Evolutionary conservation across 2,113 vertebrate genomes (phyloP).

Genomic region (Oplegnathus fasciatus): DNA sequence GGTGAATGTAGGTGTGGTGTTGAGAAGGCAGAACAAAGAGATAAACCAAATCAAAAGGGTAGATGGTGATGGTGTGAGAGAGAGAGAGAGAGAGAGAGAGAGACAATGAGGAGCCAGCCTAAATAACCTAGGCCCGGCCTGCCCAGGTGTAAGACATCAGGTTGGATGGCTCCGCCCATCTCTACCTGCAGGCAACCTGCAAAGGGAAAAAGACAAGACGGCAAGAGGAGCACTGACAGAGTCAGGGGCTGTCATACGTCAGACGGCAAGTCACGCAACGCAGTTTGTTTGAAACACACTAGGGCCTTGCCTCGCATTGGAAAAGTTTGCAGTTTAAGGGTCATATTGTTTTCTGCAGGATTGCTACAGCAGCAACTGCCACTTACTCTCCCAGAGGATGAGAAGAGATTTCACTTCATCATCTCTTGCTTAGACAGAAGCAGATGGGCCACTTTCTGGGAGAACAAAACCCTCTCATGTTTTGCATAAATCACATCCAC

Average conservation of each 20-base stretch:
- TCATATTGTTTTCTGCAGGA: neutral
- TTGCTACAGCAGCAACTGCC: neutral
- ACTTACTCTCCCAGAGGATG: neutral
- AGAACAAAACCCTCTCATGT: constrained; percentile 26
- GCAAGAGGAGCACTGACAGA: too few relatives aligned
- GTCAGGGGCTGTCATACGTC: neutral
- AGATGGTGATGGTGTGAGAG: too few relatives aligned
- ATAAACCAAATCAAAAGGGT: too few relatives aligned
- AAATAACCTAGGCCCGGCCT: too few relatives aligned
- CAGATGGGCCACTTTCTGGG: constrained; percentile 13
- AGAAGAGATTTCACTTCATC: constrained; percentile 27
- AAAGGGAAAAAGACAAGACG: too few relatives aligned
- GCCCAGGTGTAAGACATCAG: too few relatives aligned
- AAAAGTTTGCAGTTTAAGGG: neutral
- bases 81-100: too few relatives aligned
- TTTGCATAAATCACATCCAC: constrained; percentile 41
- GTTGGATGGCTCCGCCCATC: too few relatives aligned
- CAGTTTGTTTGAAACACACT: neutral
- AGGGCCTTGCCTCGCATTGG: neutral
- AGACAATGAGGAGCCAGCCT: too few relatives aligned
- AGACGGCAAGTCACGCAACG: neutral
- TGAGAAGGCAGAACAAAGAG: too few relatives aligned
- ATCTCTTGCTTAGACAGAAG: constrained; percentile 21
- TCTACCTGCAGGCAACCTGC: too few relatives aligned
- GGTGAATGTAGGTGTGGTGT: too few relatives aligned